phyloP scores from a whole-genome alignment of 2,797 vertebrate species.

The Pseudomugil gertrudae region DNA sequence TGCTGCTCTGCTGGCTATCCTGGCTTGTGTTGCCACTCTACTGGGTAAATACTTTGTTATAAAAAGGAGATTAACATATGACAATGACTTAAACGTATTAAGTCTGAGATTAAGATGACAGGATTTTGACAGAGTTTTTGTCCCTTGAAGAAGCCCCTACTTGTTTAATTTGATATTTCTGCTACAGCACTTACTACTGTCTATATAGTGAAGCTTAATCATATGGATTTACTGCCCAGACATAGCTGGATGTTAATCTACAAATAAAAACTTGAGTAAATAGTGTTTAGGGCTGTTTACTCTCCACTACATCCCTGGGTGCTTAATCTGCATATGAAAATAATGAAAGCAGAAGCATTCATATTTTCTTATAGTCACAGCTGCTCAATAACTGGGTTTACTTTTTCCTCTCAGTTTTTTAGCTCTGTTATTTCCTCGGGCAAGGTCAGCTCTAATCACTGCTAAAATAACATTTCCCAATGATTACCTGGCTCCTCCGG shows the following conservation, averaged over 20 bases:
- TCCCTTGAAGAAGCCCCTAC: not conserved
- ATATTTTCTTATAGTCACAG: slow-evolving; percentile 67
- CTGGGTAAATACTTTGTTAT: slow-evolving; percentile 80
- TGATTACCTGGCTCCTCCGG: slow-evolving; percentile 53
- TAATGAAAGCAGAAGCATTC: slow-evolving; percentile 60
- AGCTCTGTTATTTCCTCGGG: slow-evolving; percentile 60
- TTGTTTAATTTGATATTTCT: not conserved
- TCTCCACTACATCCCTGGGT: slow-evolving; percentile 50
- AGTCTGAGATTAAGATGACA: slow-evolving; percentile 4
- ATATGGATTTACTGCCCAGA: slow-evolving; percentile 30
- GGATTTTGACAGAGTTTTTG: not conserved
- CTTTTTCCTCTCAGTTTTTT: slow-evolving; percentile 51
- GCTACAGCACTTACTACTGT: slow-evolving; percentile 25
- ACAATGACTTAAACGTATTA: slow-evolving; percentile 5
- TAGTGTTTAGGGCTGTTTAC: slow-evolving; percentile 64
- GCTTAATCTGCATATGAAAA: slow-evolving; percentile 71
- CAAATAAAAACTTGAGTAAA: slow-evolving; percentile 60
- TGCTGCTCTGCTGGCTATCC: slow-evolving; percentile 89
- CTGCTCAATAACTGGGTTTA: slow-evolving; percentile 47
- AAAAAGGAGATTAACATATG: not conserved
- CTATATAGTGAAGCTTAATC: slow-evolving; percentile 28
- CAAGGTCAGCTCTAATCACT: slow-evolving; percentile 73
- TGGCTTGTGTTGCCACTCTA: slow-evolving; percentile 89
- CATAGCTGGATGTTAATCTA: slow-evolving; percentile 59
- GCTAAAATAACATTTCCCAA: slow-evolving; percentile 64